These are phyloP conservation scores for Choristoneura rosaceana DNA, from an alignment of 2,888 invertebrate genomes.

Conservation along the genomic window DNA sequence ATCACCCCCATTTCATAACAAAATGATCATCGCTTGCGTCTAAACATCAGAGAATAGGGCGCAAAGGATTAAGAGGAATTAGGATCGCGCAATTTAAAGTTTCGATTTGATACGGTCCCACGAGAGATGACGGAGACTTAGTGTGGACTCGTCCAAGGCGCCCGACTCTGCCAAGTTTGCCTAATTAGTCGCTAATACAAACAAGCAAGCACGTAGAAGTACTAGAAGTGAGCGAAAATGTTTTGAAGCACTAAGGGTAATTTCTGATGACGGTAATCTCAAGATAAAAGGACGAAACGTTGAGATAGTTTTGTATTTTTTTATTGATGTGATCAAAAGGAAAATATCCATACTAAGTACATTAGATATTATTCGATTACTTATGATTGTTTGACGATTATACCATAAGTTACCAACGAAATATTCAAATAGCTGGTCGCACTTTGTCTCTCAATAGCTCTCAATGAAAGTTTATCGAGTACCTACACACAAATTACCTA, in stretches of 20 bases:
- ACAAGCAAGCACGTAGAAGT: constrained; percentile 53
- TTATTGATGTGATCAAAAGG: too few relatives aligned
- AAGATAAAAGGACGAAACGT: too few relatives aligned
- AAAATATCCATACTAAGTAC: too few relatives aligned
- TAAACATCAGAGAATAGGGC: constrained; percentile 28
- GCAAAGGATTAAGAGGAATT: constrained; percentile 35
- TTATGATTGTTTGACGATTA: too few relatives aligned
- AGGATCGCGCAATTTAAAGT: constrained; percentile 42
- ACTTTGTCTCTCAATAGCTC: too few relatives aligned
- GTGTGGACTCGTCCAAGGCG: constrained; percentile 56
- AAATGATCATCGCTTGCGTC: not conserved
- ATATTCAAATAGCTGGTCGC: too few relatives aligned
- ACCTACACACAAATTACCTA: too few relatives aligned
- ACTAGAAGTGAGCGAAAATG: constrained; percentile 52
- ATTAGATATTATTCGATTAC: too few relatives aligned
- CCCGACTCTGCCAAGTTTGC: constrained; percentile 62
- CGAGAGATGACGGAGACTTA: constrained; percentile 57
- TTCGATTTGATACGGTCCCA: constrained; percentile 47
- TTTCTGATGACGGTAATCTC: not conserved
- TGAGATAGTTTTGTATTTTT: too few relatives aligned
- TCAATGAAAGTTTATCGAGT: too few relatives aligned
- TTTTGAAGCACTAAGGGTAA: not conserved
- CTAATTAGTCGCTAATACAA: constrained; percentile 72
- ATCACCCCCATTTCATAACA: constrained; percentile 10
- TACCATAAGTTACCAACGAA: too few relatives aligned